phyloP scores from a whole-genome alignment of 2,797 vertebrate species.

The Allobates femoralis region DNA sequence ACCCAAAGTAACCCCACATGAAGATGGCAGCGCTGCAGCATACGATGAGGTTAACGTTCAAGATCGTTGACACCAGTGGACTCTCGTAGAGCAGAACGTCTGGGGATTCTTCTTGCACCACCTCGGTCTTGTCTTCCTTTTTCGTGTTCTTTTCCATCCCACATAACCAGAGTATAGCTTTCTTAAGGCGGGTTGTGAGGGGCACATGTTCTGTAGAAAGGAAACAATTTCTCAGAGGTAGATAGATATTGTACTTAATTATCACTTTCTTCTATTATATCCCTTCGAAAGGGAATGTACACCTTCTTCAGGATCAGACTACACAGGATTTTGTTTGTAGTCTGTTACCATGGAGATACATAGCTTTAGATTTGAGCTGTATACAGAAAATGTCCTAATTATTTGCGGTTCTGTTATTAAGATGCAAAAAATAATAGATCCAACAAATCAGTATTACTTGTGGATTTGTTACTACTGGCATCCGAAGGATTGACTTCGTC shows the following conservation, averaged over 20 bases:
- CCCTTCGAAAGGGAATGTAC: too few relatives aligned
- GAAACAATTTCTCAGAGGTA: too few relatives aligned
- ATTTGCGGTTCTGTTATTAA: background rate
- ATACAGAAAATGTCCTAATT: background rate
- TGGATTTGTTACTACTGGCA: background rate
- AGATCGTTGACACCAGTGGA: slow-evolving; percentile 71
- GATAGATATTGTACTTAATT: background rate
- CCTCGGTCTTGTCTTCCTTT: accelerated
- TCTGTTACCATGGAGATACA: background rate
- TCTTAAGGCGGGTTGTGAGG: slow-evolving; percentile 69
- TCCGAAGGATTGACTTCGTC: background rate
- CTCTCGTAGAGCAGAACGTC: slow-evolving; percentile 78
- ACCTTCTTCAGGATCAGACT: background rate
- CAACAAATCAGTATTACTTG: too few relatives aligned
- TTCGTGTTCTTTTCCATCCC: slow-evolving; percentile 81
- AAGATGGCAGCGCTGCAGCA: slow-evolving; percentile 82
- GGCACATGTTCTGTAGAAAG: background rate
- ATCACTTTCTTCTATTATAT: background rate
- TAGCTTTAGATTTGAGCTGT: background rate
- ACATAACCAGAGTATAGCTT: slow-evolving; percentile 87
- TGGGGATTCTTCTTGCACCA: slow-evolving; percentile 16
- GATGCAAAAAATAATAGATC: too few relatives aligned
- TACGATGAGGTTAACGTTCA: slow-evolving; percentile 87
- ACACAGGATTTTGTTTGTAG: background rate
- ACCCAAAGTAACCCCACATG: slow-evolving; percentile 89